Base-by-base conservation (phyloP, 2,113 vertebrate species). In the Istiophorus platypterus region DNA sequence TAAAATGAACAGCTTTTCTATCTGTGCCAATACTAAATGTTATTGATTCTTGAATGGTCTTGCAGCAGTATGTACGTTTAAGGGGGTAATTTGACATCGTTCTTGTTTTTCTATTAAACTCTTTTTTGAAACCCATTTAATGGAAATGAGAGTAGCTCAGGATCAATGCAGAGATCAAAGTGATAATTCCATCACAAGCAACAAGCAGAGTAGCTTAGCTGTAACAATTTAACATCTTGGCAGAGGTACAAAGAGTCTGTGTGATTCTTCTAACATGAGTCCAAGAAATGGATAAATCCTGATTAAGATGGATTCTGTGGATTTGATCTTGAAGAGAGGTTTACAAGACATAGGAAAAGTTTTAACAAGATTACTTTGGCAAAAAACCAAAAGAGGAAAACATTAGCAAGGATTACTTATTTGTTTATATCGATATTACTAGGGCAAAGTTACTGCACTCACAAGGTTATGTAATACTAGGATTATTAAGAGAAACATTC, bases 221-320 rank as follows among this genome's bases (percentile, higher is more conserved):
- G 11, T 68, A 10, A 63, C 29, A 64, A 13, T 66, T 12, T 49
- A 45, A 61, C 62, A 69, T 77, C 49, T 65, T n/a, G 17, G 24
- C 31, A 61, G 15, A 78, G 24, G 14, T 66, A 29, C 0, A 7
- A 13, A 31, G 5, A 39, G 22, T 18, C 24, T 10, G 22, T 72
- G 31, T 10, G n/a, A 65, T 39, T 65, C 59, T 20, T 61, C 18
- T 13, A 70, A 71, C 29, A 85, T 68, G 13, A 52, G 41, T 68
- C 62, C 2, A 22, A 64, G 31, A 51, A 61, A 77, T n/a, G 34
- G 41, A 58, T 75, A 82, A 87, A 88, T 88, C 84, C 82, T 75
- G 85, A 89, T 90, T 85, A 88, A 31, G 9, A 45, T 54, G 76
- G 89, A 90, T 90, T 82, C 41, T 61, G 74, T 70, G 77, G 83